Conservation (phyloP, 2,797 vertebrate species). For the Cottoperca gobio region DNA sequence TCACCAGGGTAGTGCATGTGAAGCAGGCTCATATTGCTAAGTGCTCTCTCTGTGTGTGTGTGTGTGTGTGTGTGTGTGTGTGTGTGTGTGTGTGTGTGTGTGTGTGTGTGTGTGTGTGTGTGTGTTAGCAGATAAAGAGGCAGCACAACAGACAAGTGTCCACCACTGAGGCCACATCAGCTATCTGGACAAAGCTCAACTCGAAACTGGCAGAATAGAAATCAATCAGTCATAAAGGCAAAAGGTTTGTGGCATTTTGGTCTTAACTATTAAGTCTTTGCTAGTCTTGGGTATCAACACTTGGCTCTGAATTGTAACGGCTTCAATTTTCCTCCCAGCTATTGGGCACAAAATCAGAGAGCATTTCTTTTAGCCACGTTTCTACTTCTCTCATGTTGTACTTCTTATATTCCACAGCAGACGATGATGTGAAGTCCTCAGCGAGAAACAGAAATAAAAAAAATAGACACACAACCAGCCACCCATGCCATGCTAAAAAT, state of each 20-base stretch:
- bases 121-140: slow-evolving; percentile 26
- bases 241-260: neutral
- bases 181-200: slow-evolving; percentile 20
- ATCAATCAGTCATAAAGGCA: too few relatives aligned
- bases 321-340: neutral
- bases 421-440: neutral
- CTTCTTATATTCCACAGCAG: slow-evolving; percentile 14
- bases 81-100: neutral
- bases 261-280: slow-evolving; percentile 2
- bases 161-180: neutral
- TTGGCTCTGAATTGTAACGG: neutral
- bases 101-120: neutral
- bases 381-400: neutral
- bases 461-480: neutral
- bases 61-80: too few relatives aligned
- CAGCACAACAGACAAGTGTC: neutral
- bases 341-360: neutral
- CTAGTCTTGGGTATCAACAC: neutral
- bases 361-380: neutral
- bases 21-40: neutral
- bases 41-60: neutral
- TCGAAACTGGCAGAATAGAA: too few relatives aligned
- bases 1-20: neutral
- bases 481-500: neutral
- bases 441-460: neutral